Percentiles rank a stretch among this genome's conserved stretches.
phyloP scores from a whole-genome alignment of 1,140 invertebrate species.

The Drosophila seguyi region DNA sequence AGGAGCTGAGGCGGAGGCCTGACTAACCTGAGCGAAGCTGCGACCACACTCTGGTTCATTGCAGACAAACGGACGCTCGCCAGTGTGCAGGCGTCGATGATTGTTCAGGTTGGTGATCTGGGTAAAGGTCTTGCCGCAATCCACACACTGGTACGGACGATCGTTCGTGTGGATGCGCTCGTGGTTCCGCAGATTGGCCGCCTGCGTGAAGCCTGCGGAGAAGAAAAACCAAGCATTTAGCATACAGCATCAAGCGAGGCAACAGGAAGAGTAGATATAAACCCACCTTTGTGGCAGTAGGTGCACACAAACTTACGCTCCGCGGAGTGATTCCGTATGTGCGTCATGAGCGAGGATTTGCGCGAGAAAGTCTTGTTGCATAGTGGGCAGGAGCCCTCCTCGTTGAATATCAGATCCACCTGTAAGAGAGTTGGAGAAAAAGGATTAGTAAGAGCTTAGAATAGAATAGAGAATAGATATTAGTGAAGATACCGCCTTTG shows the following conservation, averaged over 20 bases:
- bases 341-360: constrained; percentile 87
- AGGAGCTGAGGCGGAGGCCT: background rate
- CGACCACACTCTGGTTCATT: constrained; percentile 87
- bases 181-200: constrained; percentile 87
- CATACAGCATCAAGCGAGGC: background rate
- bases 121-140: constrained; percentile 88
- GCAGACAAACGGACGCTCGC: constrained; percentile 87
- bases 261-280: background rate
- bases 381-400: constrained; percentile 86
- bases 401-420: constrained; percentile 85
- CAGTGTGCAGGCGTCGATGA: constrained; percentile 87
- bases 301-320: constrained; percentile 87
- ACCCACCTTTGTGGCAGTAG: constrained; percentile 87
- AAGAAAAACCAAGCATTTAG: background rate
- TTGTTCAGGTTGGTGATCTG: constrained; percentile 88
- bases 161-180: constrained; percentile 88
- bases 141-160: constrained; percentile 87
- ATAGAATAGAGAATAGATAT: no score
- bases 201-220: constrained; percentile 87
- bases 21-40: constrained; percentile 87
- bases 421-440: background rate
- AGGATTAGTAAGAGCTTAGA: background rate
- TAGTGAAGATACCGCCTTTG: background rate
- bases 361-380: constrained; percentile 88
- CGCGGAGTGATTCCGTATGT: constrained; percentile 87